Conservation (phyloP, 92 coral and sea anemone species). For the Anthopleura xanthogrammica region DNA sequence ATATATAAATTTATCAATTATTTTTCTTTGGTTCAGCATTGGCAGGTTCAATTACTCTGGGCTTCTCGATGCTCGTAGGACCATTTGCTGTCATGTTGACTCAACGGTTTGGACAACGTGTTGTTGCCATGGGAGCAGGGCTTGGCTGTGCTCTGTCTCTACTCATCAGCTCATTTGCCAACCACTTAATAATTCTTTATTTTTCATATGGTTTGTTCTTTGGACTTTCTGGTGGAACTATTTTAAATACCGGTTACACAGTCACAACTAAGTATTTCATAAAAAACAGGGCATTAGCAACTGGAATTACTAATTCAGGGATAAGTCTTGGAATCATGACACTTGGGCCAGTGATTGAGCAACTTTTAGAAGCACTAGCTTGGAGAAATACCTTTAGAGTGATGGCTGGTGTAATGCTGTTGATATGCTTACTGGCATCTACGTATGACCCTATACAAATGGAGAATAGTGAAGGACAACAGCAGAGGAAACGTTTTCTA, state of each 20-base stretch:
- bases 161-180: slow-evolving; percentile 34
- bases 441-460: slow-evolving; percentile 30
- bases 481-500: neutral
- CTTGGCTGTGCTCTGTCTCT: slow-evolving; percentile 26
- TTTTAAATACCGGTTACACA: slow-evolving; percentile 18
- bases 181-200: slow-evolving; percentile 27
- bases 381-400: slow-evolving; percentile 50
- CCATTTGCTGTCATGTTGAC: slow-evolving; percentile 25
- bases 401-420: slow-evolving; percentile 25
- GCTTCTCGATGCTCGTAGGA: slow-evolving; percentile 8
- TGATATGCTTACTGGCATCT: slow-evolving; percentile 19
- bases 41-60: slow-evolving; percentile 31
- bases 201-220: slow-evolving; percentile 42
- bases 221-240: slow-evolving; percentile 30
- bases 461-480: neutral
- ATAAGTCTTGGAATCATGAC: slow-evolving; percentile 43
- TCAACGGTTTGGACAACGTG: slow-evolving; percentile 25
- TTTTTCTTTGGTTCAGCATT: slow-evolving; percentile 14
- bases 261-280: slow-evolving; percentile 27
- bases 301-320: slow-evolving; percentile 43
- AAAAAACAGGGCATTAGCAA: slow-evolving; percentile 35
- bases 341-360: slow-evolving; percentile 39
- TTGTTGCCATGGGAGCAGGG: slow-evolving; percentile 15
- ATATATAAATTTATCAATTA: too few species aligned
- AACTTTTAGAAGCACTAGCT: slow-evolving; percentile 22